A percentile compares a stretch with the other conserved stretches of the same genome.
These are phyloP conservation scores for Vireo altiloquus DNA, from an alignment of 2,113 vertebrate genomes.

Conservation along the genomic window DNA sequence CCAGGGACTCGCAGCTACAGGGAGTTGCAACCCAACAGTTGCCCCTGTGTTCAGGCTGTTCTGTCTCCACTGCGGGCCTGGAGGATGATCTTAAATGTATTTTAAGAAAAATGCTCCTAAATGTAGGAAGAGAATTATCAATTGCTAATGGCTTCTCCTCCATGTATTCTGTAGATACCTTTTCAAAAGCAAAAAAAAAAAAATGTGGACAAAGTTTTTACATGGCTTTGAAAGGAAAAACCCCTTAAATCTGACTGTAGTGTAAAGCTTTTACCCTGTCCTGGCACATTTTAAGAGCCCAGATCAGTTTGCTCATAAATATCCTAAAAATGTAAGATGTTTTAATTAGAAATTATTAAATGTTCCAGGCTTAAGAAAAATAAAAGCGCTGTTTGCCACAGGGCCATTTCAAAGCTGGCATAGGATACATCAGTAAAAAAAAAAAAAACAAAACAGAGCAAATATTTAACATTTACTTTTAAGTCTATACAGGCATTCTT, in stretches of 20 bases:
- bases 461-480: constrained; percentile 57
- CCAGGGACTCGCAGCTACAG: background rate
- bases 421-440: background rate
- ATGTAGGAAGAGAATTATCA: background rate
- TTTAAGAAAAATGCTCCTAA: constrained; percentile 24
- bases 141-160: background rate
- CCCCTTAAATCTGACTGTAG: background rate
- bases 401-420: constrained; percentile 25
- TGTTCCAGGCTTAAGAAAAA: constrained; percentile 26
- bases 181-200: background rate
- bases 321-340: constrained; percentile 23
- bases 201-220: background rate
- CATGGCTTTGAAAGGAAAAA: background rate
- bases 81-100: background rate
- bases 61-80: background rate
- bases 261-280: background rate
- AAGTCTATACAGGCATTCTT: constrained; percentile 49
- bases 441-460: background rate
- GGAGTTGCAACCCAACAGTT: constrained; percentile 23
- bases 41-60: background rate
- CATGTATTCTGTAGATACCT: background rate
- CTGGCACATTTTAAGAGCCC: background rate
- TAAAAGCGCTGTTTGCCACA: background rate
- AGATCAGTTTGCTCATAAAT: constrained; percentile 15
- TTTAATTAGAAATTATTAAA: constrained; percentile 56